Conservation (phyloP, 1,140 invertebrate species). For the Harlomillsia oculata region DNA sequence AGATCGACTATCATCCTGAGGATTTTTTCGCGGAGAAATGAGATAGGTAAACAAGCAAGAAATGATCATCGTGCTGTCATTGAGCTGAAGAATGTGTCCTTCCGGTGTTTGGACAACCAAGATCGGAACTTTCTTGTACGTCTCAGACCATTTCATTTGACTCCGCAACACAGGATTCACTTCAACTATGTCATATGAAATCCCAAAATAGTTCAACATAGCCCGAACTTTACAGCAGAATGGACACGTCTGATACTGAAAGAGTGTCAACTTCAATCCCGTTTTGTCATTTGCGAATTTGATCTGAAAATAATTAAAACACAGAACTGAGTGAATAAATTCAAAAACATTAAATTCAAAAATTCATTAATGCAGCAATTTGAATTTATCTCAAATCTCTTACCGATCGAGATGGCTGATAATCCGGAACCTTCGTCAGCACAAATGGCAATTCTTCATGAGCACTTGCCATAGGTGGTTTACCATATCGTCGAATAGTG, state of each 20-base stretch:
- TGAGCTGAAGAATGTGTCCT: constrained; percentile 57
- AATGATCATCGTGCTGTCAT: constrained; percentile 90
- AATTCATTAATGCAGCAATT: neutral
- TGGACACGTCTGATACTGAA: constrained; percentile 95
- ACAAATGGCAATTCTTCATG: neutral
- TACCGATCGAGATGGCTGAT: constrained; percentile 15
- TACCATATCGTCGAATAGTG: neutral
- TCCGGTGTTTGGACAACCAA: constrained; percentile 63
- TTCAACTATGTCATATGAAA: constrained; percentile 93
- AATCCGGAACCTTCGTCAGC: neutral
- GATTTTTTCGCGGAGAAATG: constrained; percentile 39
- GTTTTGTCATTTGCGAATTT: constrained; percentile 55
- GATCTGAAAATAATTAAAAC: constrained; percentile 44
- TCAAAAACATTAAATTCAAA: neutral
- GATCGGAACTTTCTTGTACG: constrained; percentile 92
- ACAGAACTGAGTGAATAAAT: neutral
- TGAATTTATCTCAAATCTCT: neutral
- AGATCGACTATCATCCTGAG: constrained; percentile 14
- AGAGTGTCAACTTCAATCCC: constrained; percentile 74
- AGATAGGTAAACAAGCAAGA: constrained; percentile 74
- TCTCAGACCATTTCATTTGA: constrained; percentile 81
- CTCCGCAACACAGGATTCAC: constrained; percentile 80
- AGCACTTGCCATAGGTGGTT: neutral
- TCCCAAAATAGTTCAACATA: constrained; percentile 84
- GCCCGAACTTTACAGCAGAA: constrained; percentile 97